Evolutionary conservation across 2,888 invertebrate genomes (phyloP).

Genomic region (Oxyscelio sp.): DNA sequence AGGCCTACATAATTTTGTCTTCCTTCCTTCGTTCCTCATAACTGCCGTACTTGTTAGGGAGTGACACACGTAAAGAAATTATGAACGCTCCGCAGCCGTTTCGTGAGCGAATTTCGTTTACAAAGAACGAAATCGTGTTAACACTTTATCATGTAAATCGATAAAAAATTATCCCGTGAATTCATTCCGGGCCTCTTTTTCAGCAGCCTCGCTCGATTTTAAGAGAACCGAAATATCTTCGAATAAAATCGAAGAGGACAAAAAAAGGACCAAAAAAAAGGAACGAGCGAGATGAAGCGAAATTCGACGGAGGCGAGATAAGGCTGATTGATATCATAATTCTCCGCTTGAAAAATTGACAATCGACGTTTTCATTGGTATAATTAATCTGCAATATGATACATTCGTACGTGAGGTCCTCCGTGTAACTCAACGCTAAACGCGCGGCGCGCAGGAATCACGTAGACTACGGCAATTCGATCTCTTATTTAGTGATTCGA

Average conservation of each 20-base stretch:
- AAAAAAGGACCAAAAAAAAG: too few relatives aligned
- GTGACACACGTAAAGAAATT: constrained; percentile 71
- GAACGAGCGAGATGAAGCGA: too few relatives aligned
- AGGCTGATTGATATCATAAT: neutral
- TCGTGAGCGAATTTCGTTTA: constrained; percentile 55
- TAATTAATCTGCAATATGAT: constrained; percentile 53
- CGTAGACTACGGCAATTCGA: constrained; percentile 28
- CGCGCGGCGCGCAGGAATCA: constrained; percentile 20
- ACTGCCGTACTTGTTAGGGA: constrained; percentile 68
- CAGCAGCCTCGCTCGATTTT: too few relatives aligned
- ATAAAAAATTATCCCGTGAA: constrained; percentile 43
- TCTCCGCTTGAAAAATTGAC: constrained; percentile 23
- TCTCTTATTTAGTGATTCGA: too few relatives aligned
- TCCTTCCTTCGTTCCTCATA: constrained; percentile 65
- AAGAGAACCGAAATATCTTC: too few relatives aligned
- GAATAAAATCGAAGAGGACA: too few relatives aligned
- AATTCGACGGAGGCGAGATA: neutral
- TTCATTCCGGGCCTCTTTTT: constrained; percentile 2
- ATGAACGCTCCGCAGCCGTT: constrained; percentile 48
- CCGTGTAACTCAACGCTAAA: constrained; percentile 26
- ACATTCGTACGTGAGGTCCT: constrained; percentile 37
- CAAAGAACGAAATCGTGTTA: constrained; percentile 54
- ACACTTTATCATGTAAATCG: constrained; percentile 62
- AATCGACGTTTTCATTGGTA: constrained; percentile 17
- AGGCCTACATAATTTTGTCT: constrained; percentile 71